Conservation (phyloP, 2,113 vertebrate species). For the Podarcis cretensis region DNA sequence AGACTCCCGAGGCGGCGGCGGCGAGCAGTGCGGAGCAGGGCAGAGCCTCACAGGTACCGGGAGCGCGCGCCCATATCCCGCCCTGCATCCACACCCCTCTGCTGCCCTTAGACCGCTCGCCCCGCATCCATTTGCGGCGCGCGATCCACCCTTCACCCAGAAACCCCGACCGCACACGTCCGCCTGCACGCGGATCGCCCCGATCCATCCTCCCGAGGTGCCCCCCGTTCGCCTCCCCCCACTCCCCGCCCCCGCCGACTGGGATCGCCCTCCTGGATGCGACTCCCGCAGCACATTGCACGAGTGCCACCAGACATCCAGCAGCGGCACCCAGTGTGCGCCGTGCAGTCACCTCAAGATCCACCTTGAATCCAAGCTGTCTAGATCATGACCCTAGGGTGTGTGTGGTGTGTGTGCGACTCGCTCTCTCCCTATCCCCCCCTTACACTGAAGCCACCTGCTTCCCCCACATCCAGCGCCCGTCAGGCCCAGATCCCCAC, state of each 20-base stretch:
- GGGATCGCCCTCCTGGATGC: conserved; percentile 4
- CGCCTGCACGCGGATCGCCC: background rate
- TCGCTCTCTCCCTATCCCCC: background rate
- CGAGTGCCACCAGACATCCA: background rate
- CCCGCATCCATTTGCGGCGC: conserved; percentile 15
- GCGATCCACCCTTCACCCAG: conserved; percentile 19
- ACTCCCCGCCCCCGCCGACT: background rate
- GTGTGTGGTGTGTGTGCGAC: too few species aligned
- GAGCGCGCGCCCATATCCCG: conserved; percentile 17
- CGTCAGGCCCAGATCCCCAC: background rate
- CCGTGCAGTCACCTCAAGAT: conserved; percentile 21
- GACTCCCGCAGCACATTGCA: conserved; percentile 22
- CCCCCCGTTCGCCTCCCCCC: background rate
- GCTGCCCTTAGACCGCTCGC: background rate
- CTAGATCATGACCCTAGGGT: background rate
- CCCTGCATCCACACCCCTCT: background rate
- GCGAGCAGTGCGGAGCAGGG: conserved; percentile 81
- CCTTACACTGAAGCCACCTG: background rate
- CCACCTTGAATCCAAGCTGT: conserved; percentile 6
- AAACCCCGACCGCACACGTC: background rate
- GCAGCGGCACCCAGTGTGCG: background rate
- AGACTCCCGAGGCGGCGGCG: conserved; percentile 65
- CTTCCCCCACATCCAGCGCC: background rate
- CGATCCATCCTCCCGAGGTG: background rate
- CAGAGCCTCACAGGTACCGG: conserved; percentile 80